Conservation (phyloP, 2,797 vertebrate genomes). For the Molothrus aeneus region DNA sequence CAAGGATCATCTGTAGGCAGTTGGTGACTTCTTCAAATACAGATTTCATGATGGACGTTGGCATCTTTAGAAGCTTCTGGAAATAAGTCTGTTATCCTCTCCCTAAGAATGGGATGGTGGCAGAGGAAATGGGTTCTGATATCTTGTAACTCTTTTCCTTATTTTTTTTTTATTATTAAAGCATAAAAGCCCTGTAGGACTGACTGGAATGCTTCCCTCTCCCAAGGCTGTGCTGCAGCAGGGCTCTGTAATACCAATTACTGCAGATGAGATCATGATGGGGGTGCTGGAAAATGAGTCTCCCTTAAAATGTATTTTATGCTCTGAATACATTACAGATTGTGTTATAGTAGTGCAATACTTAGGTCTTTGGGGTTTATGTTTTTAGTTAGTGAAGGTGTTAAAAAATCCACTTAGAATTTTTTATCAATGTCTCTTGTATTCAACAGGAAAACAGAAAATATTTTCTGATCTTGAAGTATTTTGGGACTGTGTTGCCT, state of each 20-base stretch:
- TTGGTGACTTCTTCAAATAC: neutral
- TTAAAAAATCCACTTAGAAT: neutral
- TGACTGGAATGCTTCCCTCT: neutral
- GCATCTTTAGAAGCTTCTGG: constrained; percentile 3
- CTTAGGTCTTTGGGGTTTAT: neutral
- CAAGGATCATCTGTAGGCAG: neutral
- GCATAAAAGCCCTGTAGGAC: neutral
- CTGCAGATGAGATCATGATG: neutral
- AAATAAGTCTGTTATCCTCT: constrained; percentile 1
- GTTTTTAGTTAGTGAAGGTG: neutral
- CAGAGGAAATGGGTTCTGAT: neutral
- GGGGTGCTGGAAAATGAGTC: neutral
- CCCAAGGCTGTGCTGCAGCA: neutral
- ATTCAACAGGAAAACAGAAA: neutral
- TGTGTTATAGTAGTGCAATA: neutral
- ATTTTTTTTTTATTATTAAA: neutral
- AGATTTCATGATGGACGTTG: neutral
- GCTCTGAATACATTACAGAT: neutral
- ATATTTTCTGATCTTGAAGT: neutral
- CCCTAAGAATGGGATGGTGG: neutral
- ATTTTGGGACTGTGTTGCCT: neutral
- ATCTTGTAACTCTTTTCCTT: neutral
- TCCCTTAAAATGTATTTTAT: neutral
- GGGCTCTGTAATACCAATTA: constrained; percentile 17
- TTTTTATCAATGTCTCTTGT: neutral